Evolutionary conservation across 2,888 invertebrate species (phyloP), one percentile per base, ranked within the genome.

Genomic region (Cephus sareptanus): DNA sequence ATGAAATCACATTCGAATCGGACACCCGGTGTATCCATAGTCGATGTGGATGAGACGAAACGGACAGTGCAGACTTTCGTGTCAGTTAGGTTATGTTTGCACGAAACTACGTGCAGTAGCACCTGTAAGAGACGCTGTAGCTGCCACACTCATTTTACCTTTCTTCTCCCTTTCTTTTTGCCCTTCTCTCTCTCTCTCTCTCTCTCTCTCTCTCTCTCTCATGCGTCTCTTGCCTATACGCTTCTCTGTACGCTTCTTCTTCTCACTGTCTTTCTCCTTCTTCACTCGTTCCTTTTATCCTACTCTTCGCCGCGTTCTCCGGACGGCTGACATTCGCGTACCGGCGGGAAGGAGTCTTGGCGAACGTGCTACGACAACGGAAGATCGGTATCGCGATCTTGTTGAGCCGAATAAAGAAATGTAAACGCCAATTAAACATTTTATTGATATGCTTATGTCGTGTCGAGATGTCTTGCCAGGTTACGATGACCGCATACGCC

Each of bases 371-470:
- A 77, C 80, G 76, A 80, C 77, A 77, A 77, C 76, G 77, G 76
- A 74, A 85, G 88, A 88, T 88, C 85, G 78, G 86, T 88, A 88
- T 89, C 89, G 85, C 88, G 84, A 86, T 85, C 89, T 87, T 88
- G 89, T 87, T 87, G 86, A 84, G 84, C 83, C 86, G 87, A 87
- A 88, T 89, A 87, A 87, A 89, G 89, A 89, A 89, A 89, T 90
- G 90, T 89, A 89, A 90, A 90, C 85, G 89, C 88, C 90, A 90
- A 90, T 90, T 90, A 90, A 90, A 89, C 90, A 89, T 89, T 90
- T 90, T 89, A 90, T 90, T 90, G 89, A 90, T 90, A 89, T 87
- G 89, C 88, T 89, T 88, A 88, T 87, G 89, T 90, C 90, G 86
- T 87, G 89, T 87, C 83, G 84, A 80, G 82, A 84, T 83, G 85